Evolutionary conservation across 2,888 invertebrate species (phyloP).

Genomic region (Taphrorychus bicolor): DNA sequence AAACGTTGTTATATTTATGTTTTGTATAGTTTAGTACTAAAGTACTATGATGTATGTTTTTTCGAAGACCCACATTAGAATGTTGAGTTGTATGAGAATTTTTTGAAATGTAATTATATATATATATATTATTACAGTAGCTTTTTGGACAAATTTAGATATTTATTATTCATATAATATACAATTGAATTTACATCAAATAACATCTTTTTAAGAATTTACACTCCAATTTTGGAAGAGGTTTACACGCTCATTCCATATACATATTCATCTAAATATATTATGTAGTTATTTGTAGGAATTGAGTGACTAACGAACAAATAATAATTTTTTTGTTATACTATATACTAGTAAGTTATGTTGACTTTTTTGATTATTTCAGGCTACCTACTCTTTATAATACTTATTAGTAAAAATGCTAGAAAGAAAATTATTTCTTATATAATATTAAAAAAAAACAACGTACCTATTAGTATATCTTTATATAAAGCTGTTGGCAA

Average conservation of each 20-base stretch:
- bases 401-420: too few relatives aligned
- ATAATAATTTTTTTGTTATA: too few relatives aligned
- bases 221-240: not conserved
- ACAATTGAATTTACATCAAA: not conserved
- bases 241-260: too few relatives aligned
- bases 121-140: not conserved
- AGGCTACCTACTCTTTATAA: too few relatives aligned
- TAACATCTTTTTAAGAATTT: not conserved
- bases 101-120: too few relatives aligned
- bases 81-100: too few relatives aligned
- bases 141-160: conserved; percentile 1
- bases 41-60: not conserved
- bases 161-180: conserved; percentile 1
- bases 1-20: conserved; percentile 11
- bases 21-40: conserved; percentile 5
- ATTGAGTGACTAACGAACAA: too few relatives aligned
- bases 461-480: not conserved
- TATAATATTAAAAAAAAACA: not conserved
- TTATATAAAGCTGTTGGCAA: not conserved
- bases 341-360: too few relatives aligned
- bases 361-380: too few relatives aligned
- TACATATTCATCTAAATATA: too few relatives aligned
- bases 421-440: not conserved
- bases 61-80: too few relatives aligned
- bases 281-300: too few relatives aligned